phyloP scores from a whole-genome alignment of 2,113 vertebrate species.

The Ia io region DNA sequence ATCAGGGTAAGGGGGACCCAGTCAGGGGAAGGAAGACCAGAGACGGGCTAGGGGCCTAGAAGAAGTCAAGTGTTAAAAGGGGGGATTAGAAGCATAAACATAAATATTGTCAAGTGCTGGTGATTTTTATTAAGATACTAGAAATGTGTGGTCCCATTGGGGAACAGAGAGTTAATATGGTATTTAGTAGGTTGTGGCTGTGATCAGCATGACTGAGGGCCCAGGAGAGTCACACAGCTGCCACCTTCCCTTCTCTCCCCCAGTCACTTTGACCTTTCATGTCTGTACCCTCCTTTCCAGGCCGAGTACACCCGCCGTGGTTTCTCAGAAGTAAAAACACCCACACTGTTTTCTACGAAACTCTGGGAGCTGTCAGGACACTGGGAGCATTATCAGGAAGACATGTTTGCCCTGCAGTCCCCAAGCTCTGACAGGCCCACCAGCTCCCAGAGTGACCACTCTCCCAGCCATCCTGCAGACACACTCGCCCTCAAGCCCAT shows the following conservation, averaged over 20 bases:
- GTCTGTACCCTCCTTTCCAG: slow-evolving; percentile 70
- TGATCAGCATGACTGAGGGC: background rate
- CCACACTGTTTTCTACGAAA: slow-evolving; percentile 88
- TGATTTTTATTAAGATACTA: background rate
- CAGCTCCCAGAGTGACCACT: background rate
- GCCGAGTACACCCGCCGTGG: slow-evolving; percentile 89
- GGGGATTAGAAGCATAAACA: background rate
- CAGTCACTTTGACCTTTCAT: background rate
- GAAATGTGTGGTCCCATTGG: background rate
- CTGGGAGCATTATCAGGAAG: slow-evolving; percentile 92
- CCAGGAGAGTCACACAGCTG: background rate
- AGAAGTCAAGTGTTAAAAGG: background rate
- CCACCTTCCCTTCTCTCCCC: background rate
- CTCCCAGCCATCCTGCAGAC: background rate
- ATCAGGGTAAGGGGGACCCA: slow-evolving; percentile 86
- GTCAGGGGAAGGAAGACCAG: background rate
- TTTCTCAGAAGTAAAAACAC: slow-evolving; percentile 93
- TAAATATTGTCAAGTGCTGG: background rate
- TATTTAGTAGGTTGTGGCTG: background rate
- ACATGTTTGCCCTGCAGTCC: slow-evolving; percentile 90
- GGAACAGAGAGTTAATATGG: rapidly evolving
- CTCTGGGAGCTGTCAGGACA: slow-evolving; percentile 94
- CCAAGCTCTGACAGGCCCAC: slow-evolving; percentile 57
- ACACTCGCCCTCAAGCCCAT: slow-evolving; percentile 94
- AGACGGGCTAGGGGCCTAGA: background rate